Conservation (phyloP, 1,140 invertebrate species). For the Telenomus remus region DNA sequence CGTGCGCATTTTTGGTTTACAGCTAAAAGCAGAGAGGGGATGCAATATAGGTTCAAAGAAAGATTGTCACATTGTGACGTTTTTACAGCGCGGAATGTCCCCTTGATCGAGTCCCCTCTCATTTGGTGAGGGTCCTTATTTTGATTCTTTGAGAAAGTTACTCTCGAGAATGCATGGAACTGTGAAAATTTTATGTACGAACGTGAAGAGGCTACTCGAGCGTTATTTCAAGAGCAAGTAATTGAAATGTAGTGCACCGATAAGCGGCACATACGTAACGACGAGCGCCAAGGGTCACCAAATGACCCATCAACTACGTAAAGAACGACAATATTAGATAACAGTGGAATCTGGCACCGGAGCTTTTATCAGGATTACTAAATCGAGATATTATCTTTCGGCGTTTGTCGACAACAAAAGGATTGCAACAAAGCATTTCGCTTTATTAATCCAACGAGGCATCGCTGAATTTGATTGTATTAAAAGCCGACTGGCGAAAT, state of each 20-base stretch:
- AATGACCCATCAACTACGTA: conserved; percentile 52
- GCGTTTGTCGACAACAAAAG: conserved; percentile 22
- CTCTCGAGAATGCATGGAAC: conserved; percentile 55
- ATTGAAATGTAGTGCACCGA: conserved; percentile 61
- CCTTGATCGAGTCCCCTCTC: conserved; percentile 29
- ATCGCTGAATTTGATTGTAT: neutral
- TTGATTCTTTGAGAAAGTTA: conserved; percentile 46
- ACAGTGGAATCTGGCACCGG: conserved; percentile 40
- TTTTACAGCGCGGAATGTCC: conserved; percentile 10
- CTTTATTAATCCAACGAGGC: conserved; percentile 5
- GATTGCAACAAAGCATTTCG: conserved; percentile 8
- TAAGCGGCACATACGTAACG: conserved; percentile 45
- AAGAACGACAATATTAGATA: conserved; percentile 53
- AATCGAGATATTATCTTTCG: conserved; percentile 41
- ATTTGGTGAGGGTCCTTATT: conserved; percentile 45
- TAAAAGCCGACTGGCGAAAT: neutral
- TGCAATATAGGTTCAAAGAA: neutral
- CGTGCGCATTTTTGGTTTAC: too few relatives aligned
- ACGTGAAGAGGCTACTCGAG: conserved; percentile 53
- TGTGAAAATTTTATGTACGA: conserved; percentile 59
- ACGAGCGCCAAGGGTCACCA: conserved; percentile 51
- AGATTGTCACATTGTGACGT: neutral
- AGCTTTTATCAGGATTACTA: conserved; percentile 53
- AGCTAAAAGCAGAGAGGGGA: neutral
- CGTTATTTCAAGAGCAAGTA: conserved; percentile 58